These are phyloP conservation scores for Leptocoma aspasia DNA, from an alignment of 2,113 vertebrate species.

Conservation along the genomic window DNA sequence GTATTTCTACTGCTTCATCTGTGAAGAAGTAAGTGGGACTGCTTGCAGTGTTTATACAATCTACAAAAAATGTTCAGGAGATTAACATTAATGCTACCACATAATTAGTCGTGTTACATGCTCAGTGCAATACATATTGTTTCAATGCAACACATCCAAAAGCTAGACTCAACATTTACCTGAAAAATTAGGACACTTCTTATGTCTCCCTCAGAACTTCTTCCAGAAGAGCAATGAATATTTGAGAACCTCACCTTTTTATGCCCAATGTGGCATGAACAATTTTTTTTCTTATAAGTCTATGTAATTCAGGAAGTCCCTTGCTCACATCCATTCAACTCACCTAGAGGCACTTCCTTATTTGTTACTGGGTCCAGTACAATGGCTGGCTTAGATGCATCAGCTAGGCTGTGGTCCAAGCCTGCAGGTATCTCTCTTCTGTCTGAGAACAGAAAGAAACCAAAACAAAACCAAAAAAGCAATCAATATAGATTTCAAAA, in stretches of 20 bases:
- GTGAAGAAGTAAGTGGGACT: neutral
- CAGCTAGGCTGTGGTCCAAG: conserved; percentile 1
- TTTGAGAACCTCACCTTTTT: neutral
- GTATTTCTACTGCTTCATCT: conserved; percentile 55
- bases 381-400: conserved; percentile 34
- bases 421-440: neutral
- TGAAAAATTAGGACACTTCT: neutral
- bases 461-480: neutral
- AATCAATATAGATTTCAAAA: neutral
- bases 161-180: neutral
- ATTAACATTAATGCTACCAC: neutral
- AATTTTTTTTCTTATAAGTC: neutral
- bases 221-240: neutral
- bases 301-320: neutral
- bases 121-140: neutral
- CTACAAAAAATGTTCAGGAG: conserved; percentile 40
- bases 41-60: conserved; percentile 58
- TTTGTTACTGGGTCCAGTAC: conserved; percentile 63
- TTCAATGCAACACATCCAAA: neutral
- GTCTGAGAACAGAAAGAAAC: conserved; percentile 32
- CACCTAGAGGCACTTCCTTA: conserved; percentile 59
- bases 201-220: neutral
- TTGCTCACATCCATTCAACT: neutral
- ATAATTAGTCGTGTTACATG: neutral
- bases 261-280: neutral